Conservation (phyloP, 1,140 invertebrate species). For the Wasmannia auropunctata region DNA sequence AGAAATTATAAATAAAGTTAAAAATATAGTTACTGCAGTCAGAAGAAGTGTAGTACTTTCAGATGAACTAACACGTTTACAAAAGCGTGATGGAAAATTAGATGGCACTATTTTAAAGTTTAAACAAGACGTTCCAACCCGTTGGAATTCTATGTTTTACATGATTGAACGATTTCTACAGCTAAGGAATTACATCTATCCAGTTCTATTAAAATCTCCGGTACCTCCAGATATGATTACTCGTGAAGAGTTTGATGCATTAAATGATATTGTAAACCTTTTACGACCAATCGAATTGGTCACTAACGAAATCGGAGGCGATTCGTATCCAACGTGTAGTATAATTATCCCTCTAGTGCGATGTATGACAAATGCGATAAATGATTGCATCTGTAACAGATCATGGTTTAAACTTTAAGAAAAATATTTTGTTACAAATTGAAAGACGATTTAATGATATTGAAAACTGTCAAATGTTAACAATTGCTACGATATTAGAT, state of each 20-base stretch:
- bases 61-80: not conserved
- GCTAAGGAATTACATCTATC: not conserved
- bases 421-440: not conserved
- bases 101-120: not conserved
- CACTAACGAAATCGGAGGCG: not conserved
- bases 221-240: not conserved
- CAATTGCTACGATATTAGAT: not conserved
- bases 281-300: not conserved
- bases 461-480: not conserved
- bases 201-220: not conserved
- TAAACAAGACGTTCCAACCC: conserved; percentile 1
- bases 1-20: not conserved
- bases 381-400: not conserved
- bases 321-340: not conserved
- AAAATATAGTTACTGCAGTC: not conserved
- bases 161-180: not conserved
- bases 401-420: not conserved
- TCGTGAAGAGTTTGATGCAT: not conserved
- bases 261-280: not conserved
- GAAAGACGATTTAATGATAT: not conserved
- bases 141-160: not conserved
- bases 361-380: not conserved
- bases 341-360: not conserved
- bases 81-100: not conserved
- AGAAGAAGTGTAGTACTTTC: not conserved